These are phyloP conservation scores for Cochlearius cochlearius DNA, from an alignment of 2,113 vertebrate species.

Conservation along the genomic window DNA sequence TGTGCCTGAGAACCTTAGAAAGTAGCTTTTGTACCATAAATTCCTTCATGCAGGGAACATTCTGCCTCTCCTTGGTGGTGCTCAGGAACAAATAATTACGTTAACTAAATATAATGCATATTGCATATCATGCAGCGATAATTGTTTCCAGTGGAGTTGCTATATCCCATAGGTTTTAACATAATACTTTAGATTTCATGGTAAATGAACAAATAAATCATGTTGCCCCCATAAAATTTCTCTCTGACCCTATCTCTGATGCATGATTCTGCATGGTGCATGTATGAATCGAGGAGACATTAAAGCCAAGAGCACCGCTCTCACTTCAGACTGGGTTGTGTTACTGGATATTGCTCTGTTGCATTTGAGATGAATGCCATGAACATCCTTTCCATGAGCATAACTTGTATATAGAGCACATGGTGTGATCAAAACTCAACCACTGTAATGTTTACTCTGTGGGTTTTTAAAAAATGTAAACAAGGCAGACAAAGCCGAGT, in stretches of 20 bases:
- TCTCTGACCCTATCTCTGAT: not conserved
- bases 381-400: not conserved
- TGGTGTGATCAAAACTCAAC: not conserved
- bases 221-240: not conserved
- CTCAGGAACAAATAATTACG: conserved; percentile 40
- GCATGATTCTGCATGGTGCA: not conserved
- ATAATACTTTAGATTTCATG: conserved; percentile 35
- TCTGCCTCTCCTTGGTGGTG: conserved; percentile 10
- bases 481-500: not conserved
- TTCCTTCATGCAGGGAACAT: conserved; percentile 21
- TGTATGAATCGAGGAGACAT: not conserved
- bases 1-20: not conserved
- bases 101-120: conserved; percentile 32
- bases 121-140: not conserved
- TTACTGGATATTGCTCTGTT: not conserved
- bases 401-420: not conserved
- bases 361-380: not conserved
- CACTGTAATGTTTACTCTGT: not conserved
- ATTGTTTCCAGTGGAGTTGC: conserved; percentile 41
- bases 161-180: conserved; percentile 18
- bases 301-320: not conserved
- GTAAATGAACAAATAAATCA: conserved; percentile 44
- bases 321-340: not conserved
- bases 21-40: conserved; percentile 33
- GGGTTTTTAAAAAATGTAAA: not conserved